Evolutionary conservation across 2,797 vertebrate species (phyloP), one percentile per base, ranked within the genome.

Genomic region (Erpetoichthys calabaricus): DNA sequence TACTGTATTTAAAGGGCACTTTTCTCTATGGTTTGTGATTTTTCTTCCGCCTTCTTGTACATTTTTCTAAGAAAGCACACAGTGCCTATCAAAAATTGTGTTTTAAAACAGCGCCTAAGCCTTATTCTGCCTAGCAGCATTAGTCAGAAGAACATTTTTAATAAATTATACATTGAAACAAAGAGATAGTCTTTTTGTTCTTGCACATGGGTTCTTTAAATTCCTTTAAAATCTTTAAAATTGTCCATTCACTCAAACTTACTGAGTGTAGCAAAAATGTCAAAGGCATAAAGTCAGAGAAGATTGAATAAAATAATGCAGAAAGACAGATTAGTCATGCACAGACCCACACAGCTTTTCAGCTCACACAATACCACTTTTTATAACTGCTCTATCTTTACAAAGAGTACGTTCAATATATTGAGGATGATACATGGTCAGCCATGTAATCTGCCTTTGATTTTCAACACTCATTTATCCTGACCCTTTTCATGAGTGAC

Each of bases 281-380:
- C 91, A 93, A 91, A 94, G 89, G 91, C 92, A 93, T 94, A 96
- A 97, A 96, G 91, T 94, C 90, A 91, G 90, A 88, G 90, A 91
- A 95, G 93, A 98, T 94, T 93, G 94, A 97, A 97, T 97, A 97
- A 97, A 97, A 97, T 94, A 97, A 98, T 96, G 90, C 89, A 88
- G 86, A 90, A 89, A 92, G 91, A 92, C 91, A 93, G 94, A 97
- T 95, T 95, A 98, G 93, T 96, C 94, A 98, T 92, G 93, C 92
- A 92, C 90, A 92, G 91, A 91, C 89, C 92, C 90, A 91, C 91
- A 91, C 89, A 89, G 89, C 92, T 89, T 91, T 93, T 94, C 89
- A 91, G 83, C 79, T 75, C 70, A 80, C 88, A 98, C 93, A 98
- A 97, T 97, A 89, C 90, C 91, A 91, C 91, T 91, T 92, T 95